A percentile compares a stretch with the other conserved stretches of the same genome.
Conservation (phyloP, 2,797 vertebrate species). For the Acipenser transmontanus region DNA sequence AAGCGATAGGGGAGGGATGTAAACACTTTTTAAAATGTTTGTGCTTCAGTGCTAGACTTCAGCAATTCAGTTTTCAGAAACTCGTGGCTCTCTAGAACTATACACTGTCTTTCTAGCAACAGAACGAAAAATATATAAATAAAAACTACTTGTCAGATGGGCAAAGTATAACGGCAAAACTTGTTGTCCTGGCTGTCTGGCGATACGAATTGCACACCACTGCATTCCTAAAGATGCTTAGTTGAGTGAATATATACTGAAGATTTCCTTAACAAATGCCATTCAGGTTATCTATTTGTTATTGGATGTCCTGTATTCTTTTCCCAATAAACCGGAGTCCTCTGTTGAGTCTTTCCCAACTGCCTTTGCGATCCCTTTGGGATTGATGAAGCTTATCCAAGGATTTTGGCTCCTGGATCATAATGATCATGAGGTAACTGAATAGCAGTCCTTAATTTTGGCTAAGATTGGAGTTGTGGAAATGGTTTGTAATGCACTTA, state of each 20-base stretch:
- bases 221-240: too few relatives aligned
- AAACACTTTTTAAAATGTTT: too few relatives aligned
- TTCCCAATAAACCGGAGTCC: slow-evolving; percentile 73
- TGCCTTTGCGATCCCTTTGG: slow-evolving; percentile 81
- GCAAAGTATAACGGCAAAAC: too few relatives aligned
- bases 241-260: neutral
- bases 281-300: slow-evolving; percentile 86
- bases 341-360: slow-evolving; percentile 83
- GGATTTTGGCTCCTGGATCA: slow-evolving; percentile 94
- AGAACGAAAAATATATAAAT: too few relatives aligned
- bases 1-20: too few relatives aligned
- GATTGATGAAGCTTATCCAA: slow-evolving; percentile 83
- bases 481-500: neutral
- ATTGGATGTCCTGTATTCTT: slow-evolving; percentile 85
- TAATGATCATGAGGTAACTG: slow-evolving; percentile 78
- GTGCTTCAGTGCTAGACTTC: too few relatives aligned
- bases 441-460: neutral
- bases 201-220: too few relatives aligned
- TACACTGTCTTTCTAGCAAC: too few relatives aligned
- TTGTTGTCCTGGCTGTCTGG: too few relatives aligned
- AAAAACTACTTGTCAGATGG: too few relatives aligned
- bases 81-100: too few relatives aligned
- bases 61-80: too few relatives aligned
- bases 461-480: neutral
- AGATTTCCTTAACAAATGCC: slow-evolving; percentile 42